These are phyloP conservation scores for Zapornia atra DNA, from an alignment of 2,113 vertebrate genomes.

Conservation along the genomic window DNA sequence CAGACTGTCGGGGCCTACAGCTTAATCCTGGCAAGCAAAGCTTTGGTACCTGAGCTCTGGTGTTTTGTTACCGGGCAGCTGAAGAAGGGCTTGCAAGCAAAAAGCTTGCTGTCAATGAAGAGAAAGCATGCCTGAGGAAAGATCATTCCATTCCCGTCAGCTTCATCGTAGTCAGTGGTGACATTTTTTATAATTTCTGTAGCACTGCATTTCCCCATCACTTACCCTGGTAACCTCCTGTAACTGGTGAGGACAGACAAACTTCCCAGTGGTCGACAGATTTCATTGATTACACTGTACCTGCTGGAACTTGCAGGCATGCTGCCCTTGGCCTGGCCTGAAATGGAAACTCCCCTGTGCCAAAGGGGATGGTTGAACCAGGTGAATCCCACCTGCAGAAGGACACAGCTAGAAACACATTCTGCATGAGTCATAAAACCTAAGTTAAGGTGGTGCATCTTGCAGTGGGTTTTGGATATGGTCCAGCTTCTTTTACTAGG, in stretches of 20 bases:
- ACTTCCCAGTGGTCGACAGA: not conserved
- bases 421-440: not conserved
- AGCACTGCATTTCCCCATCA: rapidly evolving
- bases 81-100: not conserved
- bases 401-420: not conserved
- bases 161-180: not conserved
- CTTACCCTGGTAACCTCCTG: not conserved
- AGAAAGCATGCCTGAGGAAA: not conserved
- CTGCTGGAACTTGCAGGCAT: not conserved
- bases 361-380: not conserved
- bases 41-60: not conserved
- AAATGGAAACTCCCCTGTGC: not conserved
- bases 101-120: not conserved
- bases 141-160: not conserved
- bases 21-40: not conserved
- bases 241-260: not conserved
- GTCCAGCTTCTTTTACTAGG: not conserved
- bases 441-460: not conserved
- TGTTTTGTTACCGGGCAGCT: not conserved
- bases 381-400: not conserved
- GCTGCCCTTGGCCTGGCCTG: not conserved
- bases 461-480: not conserved
- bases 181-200: not conserved
- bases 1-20: not conserved
- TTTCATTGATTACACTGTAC: not conserved